Conservation (phyloP, 2,113 vertebrate species). For the Melanerpes aurifrons region DNA sequence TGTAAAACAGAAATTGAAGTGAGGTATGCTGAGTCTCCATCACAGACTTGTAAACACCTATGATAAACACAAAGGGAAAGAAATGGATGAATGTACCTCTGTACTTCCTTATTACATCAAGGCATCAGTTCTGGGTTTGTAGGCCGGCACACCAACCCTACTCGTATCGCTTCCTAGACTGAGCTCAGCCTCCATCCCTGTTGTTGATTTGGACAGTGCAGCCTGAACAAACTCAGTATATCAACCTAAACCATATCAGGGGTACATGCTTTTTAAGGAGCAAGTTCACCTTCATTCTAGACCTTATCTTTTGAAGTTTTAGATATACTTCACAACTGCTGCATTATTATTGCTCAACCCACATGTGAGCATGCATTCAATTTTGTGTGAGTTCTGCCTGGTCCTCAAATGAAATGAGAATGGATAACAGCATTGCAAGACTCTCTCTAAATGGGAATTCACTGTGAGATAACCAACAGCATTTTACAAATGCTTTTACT, state of each 20-base stretch:
- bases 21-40: neutral
- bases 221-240: neutral
- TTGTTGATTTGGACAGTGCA: neutral
- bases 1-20: slow-evolving; percentile 3
- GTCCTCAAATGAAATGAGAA: neutral
- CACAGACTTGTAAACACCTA: neutral
- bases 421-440: neutral
- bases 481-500: neutral
- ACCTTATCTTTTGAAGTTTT: neutral
- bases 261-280: neutral
- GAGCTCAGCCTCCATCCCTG: neutral
- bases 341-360: neutral
- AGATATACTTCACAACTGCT: neutral
- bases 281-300: neutral
- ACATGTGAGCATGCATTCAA: neutral
- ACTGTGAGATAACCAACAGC: neutral
- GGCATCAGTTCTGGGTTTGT: neutral
- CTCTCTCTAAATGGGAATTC: neutral
- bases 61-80: neutral
- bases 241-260: neutral
- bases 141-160: neutral
- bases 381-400: neutral
- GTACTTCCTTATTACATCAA: neutral
- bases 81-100: neutral
- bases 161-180: neutral